Evolutionary conservation across 2,797 vertebrate genomes (phyloP), one percentile per base, ranked within the genome.

Genomic region (Coccyzus lansbergi): DNA sequence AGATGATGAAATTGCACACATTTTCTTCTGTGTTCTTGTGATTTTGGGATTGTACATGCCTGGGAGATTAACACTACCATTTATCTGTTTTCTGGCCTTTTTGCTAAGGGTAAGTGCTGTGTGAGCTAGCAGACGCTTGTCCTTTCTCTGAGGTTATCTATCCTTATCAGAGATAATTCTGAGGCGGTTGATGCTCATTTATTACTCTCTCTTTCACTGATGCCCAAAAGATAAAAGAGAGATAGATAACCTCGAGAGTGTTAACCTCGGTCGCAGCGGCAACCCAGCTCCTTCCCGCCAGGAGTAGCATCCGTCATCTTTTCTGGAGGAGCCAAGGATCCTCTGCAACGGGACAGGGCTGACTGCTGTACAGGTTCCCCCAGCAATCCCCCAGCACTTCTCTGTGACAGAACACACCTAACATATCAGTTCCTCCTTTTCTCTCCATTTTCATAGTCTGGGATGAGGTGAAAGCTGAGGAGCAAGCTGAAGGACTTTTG

Each of bases 51-150:
- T 77, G 42, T 63, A 68, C 15, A 25, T 46, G 40, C 2, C 7
- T 42, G 78, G 70, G n/a, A 69, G 80, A 49, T 93, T 93, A 93
- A 86, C 59, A 24, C 28, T 51, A 20, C 52, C 8, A 4, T 94
- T 95, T 92, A 56, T 92, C 62, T 94, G 59, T 76, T 86, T 86
- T 81, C 88, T 94, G 91, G 67, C 56, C 74, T 80, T 88, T 82
- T 83, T 91, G 80, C 64, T 46, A 20, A 75, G 84, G 40, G 38
- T 62, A 85, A 80, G 65, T 49, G 82, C 60, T 71, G 0, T 26
- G 38, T 67, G 83, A 81, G 93, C 64, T 92, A 63, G 48, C 68
- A 58, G 82, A 13, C 69, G 56, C n/a, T 15, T 62, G 34, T 71
- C 42, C 52, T 76, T 60, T 76, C 29, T 55, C 58, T 70, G 77